A percentile compares a stretch with the other conserved stretches of the same genome.
These are phyloP conservation scores for Microtus oregoni DNA, from an alignment of 2,113 vertebrate species.

Conservation along the genomic window DNA sequence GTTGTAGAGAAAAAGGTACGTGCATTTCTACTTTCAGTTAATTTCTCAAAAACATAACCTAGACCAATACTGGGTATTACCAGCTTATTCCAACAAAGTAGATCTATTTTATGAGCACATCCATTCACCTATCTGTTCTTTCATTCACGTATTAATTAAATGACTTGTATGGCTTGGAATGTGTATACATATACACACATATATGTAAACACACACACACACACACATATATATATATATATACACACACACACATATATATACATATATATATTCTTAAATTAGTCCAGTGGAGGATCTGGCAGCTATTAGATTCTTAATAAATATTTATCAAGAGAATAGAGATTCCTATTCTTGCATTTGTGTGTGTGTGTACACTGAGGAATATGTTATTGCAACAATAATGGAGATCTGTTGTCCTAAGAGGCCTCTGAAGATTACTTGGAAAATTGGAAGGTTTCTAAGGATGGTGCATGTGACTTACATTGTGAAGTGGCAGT, in stretches of 20 bases:
- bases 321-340: not conserved
- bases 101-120: not conserved
- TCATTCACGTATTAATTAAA: not conserved
- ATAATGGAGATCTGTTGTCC: not conserved
- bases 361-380: not conserved
- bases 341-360: not conserved
- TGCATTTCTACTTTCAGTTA: not conserved
- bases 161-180: not conserved
- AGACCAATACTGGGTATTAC: not conserved
- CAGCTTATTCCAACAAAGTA: not conserved
- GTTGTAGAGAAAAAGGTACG: not conserved
- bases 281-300: too few species aligned
- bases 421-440: not conserved
- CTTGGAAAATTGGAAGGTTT: not conserved
- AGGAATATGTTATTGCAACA: not conserved
- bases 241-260: too few species aligned
- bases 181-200: too few species aligned
- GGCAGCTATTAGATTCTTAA: not conserved
- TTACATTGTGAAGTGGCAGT: not conserved
- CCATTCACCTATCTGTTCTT: not conserved
- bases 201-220: fast-evolving
- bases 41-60: not conserved
- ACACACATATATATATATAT: too few species aligned
- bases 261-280: too few species aligned
- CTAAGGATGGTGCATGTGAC: not conserved